Percentiles rank a stretch among this genome's conserved stretches.
These are phyloP conservation scores for Nesidiocoris tenuis DNA, from an alignment of 2,888 invertebrate species.

Conservation along the genomic window DNA sequence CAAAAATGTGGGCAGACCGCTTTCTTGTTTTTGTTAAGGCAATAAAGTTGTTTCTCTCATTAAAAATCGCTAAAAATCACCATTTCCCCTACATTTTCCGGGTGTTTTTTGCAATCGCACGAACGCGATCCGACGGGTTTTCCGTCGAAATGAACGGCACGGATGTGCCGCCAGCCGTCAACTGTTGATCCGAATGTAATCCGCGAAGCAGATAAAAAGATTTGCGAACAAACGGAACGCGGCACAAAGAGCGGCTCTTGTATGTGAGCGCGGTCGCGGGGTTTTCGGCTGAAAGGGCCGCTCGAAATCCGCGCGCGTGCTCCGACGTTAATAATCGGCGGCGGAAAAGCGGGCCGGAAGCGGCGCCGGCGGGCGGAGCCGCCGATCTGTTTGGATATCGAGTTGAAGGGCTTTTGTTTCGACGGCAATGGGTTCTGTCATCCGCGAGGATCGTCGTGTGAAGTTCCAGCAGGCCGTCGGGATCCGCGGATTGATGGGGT, in stretches of 20 bases:
- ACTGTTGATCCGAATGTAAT: neutral
- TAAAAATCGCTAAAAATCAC: too few relatives aligned
- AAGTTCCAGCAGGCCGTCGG: neutral
- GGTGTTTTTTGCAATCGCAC: too few relatives aligned
- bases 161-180: neutral
- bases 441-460: neutral
- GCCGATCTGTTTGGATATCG: neutral
- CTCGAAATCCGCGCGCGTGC: slow-evolving; percentile 10
- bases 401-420: neutral
- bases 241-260: neutral
- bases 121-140: too few relatives aligned
- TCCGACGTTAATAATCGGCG: slow-evolving; percentile 12
- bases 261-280: slow-evolving; percentile 3
- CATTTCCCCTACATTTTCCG: too few relatives aligned
- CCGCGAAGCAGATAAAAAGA: slow-evolving; percentile 5
- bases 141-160: too few relatives aligned
- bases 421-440: neutral
- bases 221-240: slow-evolving; percentile 5
- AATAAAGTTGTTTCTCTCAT: too few relatives aligned
- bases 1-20: too few relatives aligned
- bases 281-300: neutral
- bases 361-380: neutral
- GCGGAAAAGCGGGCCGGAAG: neutral
- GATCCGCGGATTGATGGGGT: too few relatives aligned
- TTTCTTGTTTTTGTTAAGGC: too few relatives aligned